phyloP scores from a whole-genome alignment of 2,888 invertebrate species.

The Morpho deidamia region DNA sequence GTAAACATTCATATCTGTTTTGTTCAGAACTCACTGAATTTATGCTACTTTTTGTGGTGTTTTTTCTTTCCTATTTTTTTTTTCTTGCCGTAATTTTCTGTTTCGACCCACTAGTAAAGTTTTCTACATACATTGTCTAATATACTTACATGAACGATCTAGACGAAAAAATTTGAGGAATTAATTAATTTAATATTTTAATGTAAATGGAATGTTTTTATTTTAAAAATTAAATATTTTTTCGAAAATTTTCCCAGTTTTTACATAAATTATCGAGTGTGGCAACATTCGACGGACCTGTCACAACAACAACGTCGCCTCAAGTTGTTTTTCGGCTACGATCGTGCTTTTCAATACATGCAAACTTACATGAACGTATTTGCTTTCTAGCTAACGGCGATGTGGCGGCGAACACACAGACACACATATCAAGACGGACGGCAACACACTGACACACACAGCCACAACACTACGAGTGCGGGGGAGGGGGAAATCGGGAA shows the following conservation, averaged over 20 bases:
- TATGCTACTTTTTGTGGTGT: conserved; percentile 33
- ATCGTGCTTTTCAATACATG: conserved; percentile 36
- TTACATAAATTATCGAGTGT: too few relatives aligned
- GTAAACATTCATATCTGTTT: too few relatives aligned
- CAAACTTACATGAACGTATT: conserved; percentile 64
- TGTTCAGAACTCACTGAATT: background rate
- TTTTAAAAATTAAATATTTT: too few relatives aligned
- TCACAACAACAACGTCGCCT: background rate
- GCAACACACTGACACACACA: conserved; percentile 64
- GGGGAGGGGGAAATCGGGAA: conserved; percentile 37
- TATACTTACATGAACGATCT: conserved; percentile 19
- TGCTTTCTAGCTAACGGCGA: conserved; percentile 74
- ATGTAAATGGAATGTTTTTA: too few relatives aligned
- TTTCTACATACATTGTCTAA: conserved; percentile 14
- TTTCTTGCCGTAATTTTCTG: conserved; percentile 8
- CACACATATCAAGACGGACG: conserved; percentile 77
- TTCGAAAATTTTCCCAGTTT: too few relatives aligned
- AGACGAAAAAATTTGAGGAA: conserved; percentile 16
- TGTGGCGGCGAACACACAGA: conserved; percentile 64
- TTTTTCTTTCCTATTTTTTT: conserved; percentile 8
- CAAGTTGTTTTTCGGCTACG: conserved; percentile 22
- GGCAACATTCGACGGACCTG: too few relatives aligned
- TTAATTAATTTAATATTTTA: too few relatives aligned
- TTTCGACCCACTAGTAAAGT: conserved; percentile 17
- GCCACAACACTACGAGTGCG: conserved; percentile 60